Conservation (phyloP, 92 coral and sea anemone genomes). For the Epizoanthus illoricatus region DNA sequence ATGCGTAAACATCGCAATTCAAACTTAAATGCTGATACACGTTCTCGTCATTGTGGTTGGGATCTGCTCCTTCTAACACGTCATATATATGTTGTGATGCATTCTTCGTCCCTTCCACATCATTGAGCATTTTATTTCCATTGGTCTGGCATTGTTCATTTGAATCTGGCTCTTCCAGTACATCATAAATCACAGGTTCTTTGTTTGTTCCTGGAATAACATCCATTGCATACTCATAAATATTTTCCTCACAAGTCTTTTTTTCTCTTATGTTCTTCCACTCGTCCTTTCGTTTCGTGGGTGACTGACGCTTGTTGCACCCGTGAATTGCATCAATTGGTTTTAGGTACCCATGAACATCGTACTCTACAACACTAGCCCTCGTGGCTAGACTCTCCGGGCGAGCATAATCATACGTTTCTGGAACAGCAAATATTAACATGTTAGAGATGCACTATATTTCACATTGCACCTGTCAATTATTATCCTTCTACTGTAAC, state of each 20-base stretch:
- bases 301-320: background rate
- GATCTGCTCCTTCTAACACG: background rate
- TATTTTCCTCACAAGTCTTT: background rate
- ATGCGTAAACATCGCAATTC: background rate
- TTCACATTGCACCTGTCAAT: too few relatives aligned
- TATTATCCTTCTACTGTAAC: too few relatives aligned
- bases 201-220: background rate
- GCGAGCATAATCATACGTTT: background rate
- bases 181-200: conserved; percentile 1
- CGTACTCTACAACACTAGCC: background rate
- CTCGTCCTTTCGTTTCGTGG: background rate
- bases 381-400: background rate
- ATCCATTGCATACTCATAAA: conserved; percentile 6
- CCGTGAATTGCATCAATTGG: background rate
- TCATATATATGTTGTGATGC: background rate
- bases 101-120: background rate
- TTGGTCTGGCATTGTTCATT: background rate
- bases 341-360: background rate
- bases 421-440: background rate
- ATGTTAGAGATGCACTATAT: too few relatives aligned
- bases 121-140: background rate
- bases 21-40: background rate
- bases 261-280: background rate
- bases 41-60: background rate
- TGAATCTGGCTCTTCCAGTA: conserved; percentile 9